Percentiles rank a stretch among this genome's conserved stretches.
Evolutionary conservation across 2,113 vertebrate genomes (phyloP).

Genomic region (Peromyscus maniculatus): DNA sequence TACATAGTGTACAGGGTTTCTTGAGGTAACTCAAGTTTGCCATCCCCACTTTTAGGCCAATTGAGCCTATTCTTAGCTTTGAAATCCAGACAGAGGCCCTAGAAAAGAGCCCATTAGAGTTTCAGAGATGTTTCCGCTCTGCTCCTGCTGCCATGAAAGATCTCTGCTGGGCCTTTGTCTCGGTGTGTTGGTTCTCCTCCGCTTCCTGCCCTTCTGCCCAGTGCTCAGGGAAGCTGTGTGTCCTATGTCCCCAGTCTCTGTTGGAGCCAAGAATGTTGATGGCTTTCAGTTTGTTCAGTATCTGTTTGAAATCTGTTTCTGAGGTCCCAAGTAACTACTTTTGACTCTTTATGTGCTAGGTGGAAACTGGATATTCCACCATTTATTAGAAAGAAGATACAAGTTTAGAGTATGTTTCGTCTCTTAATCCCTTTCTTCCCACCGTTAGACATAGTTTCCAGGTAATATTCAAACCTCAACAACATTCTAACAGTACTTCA

Average conservation of each 20-base stretch:
- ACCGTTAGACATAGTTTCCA: neutral
- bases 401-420: neutral
- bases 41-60: neutral
- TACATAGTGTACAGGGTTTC: neutral
- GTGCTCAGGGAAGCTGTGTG: neutral
- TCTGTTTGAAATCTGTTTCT: no score
- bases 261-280: neutral
- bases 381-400: conserved; percentile 35
- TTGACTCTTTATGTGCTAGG: neutral
- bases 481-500: conserved; percentile 24
- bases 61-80: no score
- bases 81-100: neutral
- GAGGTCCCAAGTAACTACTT: neutral
- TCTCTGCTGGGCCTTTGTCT: neutral
- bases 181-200: neutral
- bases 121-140: neutral
- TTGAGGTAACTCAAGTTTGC: neutral
- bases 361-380: neutral
- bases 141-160: neutral
- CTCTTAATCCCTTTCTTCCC: conserved; percentile 38
- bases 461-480: conserved; percentile 49
- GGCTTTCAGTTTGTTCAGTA: conserved; percentile 4
- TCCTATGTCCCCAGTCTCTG: neutral
- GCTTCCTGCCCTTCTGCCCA: neutral
- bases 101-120: neutral